Base-by-base conservation (phyloP, 1,140 invertebrate genomes). In the Zaprionus lachaisei region DNA sequence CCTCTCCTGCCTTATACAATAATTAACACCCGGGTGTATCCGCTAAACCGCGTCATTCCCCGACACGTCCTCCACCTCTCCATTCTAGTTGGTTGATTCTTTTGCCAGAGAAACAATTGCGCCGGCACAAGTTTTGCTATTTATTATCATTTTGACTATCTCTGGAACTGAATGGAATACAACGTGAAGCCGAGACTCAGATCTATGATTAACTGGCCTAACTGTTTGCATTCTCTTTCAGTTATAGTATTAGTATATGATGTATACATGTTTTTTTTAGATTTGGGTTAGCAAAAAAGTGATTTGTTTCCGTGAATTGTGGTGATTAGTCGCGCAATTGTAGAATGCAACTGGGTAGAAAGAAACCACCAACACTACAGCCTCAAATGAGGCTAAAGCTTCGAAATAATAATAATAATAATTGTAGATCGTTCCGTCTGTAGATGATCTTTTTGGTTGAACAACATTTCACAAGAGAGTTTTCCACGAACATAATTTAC, bases 71-170 rank as follows among this genome's bases (percentile, higher is more conserved):
- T 12, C n/a, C 44, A 2, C 2, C 47, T 1, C 4, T 63, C 17
- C 49, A 83, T 68, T 82, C 41, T 84, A 83, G 73, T 83, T 66
- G 77, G 84, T 37, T 86, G 83, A 80, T 67, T 86, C 80, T 51
- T 11, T 70, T 54, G 41, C 9, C 11, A 17, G n/a, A 34, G 41
- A 67, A 66, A 44, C 24, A 56, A 49, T 49, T 51, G 20, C 47
- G 4, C 54, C 78, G 17, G 31, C 71, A n/a, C 26, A 63, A 28
- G 64, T 54, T 67, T 82, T 49, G 67, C 66, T 66, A 80, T 87
- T 83, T 73, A 89, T 78, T 89, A 83, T 67, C 65, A 77, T 83
- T 86, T 41, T 44, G n/a, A 79, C 54, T 57, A 73, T 80, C 81
- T 73, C 34, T 55, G 60, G 26, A 44, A 62, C 37, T 55, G 41